A percentile compares a stretch with the other conserved stretches of the same genome.
Evolutionary conservation across 2,888 invertebrate species (phyloP).

Genomic region (Synanthedon vespiformis): DNA sequence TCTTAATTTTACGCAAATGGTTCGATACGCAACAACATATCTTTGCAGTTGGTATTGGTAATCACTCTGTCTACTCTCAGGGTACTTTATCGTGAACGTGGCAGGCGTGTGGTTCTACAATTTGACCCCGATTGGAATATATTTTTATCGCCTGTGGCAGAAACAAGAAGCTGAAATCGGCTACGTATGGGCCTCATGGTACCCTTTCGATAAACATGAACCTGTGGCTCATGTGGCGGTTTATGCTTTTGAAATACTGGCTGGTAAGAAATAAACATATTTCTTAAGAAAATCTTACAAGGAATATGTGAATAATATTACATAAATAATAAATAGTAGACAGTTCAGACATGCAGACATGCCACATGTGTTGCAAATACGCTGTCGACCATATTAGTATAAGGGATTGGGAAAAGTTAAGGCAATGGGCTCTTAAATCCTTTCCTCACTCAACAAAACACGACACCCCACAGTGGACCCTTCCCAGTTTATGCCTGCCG

Average conservation of each 20-base stretch:
- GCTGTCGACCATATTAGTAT: too few species aligned
- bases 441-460: too few species aligned
- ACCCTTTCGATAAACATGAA: constrained; percentile 53
- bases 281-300: too few species aligned
- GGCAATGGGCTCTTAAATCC: too few species aligned
- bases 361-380: too few species aligned
- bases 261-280: constrained; percentile 26
- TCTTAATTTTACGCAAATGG: background rate
- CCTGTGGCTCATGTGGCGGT: constrained; percentile 40
- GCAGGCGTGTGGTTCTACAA: constrained; percentile 54
- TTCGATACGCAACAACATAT: background rate
- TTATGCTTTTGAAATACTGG: constrained; percentile 53
- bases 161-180: constrained; percentile 33
- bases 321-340: too few species aligned
- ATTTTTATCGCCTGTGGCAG: constrained; percentile 30
- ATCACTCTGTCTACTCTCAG: constrained; percentile 18
- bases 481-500: too few species aligned
- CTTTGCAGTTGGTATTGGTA: background rate
- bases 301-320: too few species aligned
- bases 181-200: constrained; percentile 58
- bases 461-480: too few species aligned
- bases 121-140: constrained; percentile 43
- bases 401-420: too few species aligned
- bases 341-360: too few species aligned
- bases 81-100: constrained; percentile 45